phyloP scores from a whole-genome alignment of 2,797 vertebrate species.

The Thamnophis elegans region DNA sequence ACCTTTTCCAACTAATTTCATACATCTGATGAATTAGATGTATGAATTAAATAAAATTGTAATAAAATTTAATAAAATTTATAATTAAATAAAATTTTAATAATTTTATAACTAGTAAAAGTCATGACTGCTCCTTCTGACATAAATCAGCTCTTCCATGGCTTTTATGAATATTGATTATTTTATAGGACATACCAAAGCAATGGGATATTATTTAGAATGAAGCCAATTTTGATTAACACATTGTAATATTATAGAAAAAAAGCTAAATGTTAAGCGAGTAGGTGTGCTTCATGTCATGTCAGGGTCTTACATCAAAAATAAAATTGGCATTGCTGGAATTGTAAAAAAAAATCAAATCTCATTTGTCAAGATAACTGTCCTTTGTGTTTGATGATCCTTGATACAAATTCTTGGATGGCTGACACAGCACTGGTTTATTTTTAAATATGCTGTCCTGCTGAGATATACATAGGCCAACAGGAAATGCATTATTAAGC shows the following conservation, averaged over 20 bases:
- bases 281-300: neutral
- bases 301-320: neutral
- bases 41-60: too few species aligned
- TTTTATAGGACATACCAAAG: neutral
- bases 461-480: neutral
- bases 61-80: neutral
- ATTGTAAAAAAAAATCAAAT: neutral
- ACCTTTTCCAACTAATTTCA: neutral
- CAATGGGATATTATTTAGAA: neutral
- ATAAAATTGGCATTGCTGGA: neutral
- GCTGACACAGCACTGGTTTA: neutral
- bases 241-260: rapidly evolving
- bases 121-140: neutral
- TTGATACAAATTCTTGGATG: neutral
- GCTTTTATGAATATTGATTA: neutral
- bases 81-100: neutral
- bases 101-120: neutral
- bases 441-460: neutral
- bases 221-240: neutral
- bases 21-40: neutral
- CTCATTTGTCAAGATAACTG: neutral
- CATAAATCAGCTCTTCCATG: neutral
- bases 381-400: neutral
- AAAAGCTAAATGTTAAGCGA: neutral
- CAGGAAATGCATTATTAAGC: rapidly evolving